phyloP scores from a whole-genome alignment of 2,888 invertebrate species.

The Pharmacophagus antenor region DNA sequence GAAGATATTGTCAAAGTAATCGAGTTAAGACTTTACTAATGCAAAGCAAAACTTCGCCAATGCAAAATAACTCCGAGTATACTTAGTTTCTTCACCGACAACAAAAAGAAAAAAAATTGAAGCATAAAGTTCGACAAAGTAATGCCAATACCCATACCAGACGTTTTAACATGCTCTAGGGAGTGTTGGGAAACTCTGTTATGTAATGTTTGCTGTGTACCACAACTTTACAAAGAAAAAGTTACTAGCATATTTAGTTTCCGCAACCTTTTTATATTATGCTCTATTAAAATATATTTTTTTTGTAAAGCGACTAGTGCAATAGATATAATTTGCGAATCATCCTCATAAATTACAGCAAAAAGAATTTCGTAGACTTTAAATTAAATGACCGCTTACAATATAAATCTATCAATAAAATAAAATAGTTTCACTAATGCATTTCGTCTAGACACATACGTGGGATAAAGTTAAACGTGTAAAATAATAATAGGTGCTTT shows the following conservation, averaged over 20 bases:
- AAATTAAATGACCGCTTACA: background rate
- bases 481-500: background rate
- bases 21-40: too few species aligned
- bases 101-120: background rate
- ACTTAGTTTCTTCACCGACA: too few species aligned
- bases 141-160: background rate
- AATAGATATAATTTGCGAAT: background rate
- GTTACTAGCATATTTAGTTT: background rate
- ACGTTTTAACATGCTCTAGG: background rate
- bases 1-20: too few species aligned
- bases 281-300: background rate
- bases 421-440: background rate
- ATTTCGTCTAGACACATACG: slow-evolving; percentile 7
- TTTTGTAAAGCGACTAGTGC: background rate
- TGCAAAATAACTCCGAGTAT: too few species aligned
- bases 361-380: background rate
- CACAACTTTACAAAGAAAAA: background rate
- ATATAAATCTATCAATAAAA: background rate
- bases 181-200: background rate
- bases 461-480: background rate
- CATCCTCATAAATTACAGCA: background rate
- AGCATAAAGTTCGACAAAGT: background rate
- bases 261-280: background rate
- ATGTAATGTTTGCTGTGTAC: background rate
- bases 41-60: too few species aligned